Evolutionary conservation across 1,140 invertebrate genomes (phyloP).

Genomic region (Zophobas atratus): DNA sequence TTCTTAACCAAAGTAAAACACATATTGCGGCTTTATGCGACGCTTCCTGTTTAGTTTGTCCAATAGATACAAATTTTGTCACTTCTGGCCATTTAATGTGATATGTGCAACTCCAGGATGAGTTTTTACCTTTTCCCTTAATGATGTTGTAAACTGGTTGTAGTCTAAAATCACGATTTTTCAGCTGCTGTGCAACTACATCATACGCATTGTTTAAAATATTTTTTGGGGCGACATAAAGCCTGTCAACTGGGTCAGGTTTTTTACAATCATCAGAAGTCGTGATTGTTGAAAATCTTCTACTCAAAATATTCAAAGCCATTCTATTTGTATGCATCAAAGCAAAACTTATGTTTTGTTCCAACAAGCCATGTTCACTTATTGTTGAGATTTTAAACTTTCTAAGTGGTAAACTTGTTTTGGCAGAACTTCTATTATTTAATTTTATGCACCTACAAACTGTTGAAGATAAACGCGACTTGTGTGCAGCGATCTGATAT

Average conservation of each 20-base stretch:
- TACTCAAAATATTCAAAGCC: not conserved
- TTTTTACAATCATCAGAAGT: not conserved
- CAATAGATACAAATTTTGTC: slow-evolving; percentile 55
- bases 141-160: slow-evolving; percentile 53
- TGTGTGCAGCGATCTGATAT: too few species aligned
- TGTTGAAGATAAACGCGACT: too few species aligned
- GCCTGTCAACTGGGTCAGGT: not conserved
- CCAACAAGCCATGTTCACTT: too few species aligned
- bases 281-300: not conserved
- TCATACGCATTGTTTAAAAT: slow-evolving; percentile 58
- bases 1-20: slow-evolving; percentile 60
- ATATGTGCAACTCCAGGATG: slow-evolving; percentile 62
- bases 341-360: too few species aligned
- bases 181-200: slow-evolving; percentile 53
- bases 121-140: not conserved
- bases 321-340: too few species aligned
- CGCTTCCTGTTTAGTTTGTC: slow-evolving; percentile 63
- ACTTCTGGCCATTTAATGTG: slow-evolving; percentile 63
- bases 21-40: slow-evolving; percentile 60
- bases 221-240: slow-evolving; percentile 59
- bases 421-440: too few species aligned
- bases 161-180: slow-evolving; percentile 52
- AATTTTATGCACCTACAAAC: too few species aligned
- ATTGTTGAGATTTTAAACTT: too few species aligned
- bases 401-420: too few species aligned